A percentile compares a stretch with the other conserved stretches of the same genome.
Evolutionary conservation across 2,888 invertebrate species (phyloP).

Genomic region (Acanthopleura granulata): DNA sequence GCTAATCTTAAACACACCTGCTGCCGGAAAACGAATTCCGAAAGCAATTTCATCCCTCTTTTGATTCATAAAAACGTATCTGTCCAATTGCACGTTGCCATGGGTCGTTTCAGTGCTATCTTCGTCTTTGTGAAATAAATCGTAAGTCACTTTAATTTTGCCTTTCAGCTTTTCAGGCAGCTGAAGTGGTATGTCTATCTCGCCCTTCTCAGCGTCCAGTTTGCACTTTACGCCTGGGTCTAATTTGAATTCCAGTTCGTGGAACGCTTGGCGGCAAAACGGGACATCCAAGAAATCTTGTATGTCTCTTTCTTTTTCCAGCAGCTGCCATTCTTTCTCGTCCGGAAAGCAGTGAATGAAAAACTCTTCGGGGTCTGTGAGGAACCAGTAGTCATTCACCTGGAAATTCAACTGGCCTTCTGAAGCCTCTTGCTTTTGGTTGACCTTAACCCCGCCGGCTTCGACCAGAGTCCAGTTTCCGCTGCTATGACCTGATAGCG

Average conservation of each 20-base stretch:
- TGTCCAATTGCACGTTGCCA: constrained; percentile 16
- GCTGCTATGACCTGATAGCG: constrained; percentile 18
- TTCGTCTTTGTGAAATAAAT: constrained; percentile 34
- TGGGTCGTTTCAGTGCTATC: constrained; percentile 23
- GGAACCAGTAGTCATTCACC: constrained; percentile 58
- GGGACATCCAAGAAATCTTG: constrained; percentile 45
- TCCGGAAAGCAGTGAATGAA: constrained; percentile 53
- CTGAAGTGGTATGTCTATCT: constrained; percentile 31
- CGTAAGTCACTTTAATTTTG: constrained; percentile 38
- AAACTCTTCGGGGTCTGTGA: constrained; percentile 53
- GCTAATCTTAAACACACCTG: constrained; percentile 49
- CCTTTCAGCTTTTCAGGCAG: constrained; percentile 24
- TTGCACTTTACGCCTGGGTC: constrained; percentile 36
- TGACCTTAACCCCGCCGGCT: constrained; percentile 20
- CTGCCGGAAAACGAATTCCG: constrained; percentile 40
- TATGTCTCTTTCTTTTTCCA: constrained; percentile 35
- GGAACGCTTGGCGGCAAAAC: constrained; percentile 53
- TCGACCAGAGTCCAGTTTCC: constrained; percentile 17
- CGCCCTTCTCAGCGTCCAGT: constrained; percentile 40
- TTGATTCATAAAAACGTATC: constrained; percentile 23
- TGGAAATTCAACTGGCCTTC: constrained; percentile 30
- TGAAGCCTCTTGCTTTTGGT: constrained; percentile 21
- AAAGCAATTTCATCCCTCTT: constrained; percentile 15
- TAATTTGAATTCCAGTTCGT: constrained; percentile 40
- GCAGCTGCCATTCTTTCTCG: constrained; percentile 52